phyloP scores from a whole-genome alignment of 2,113 vertebrate genomes.

The Protobothrops flavoviridis region DNA sequence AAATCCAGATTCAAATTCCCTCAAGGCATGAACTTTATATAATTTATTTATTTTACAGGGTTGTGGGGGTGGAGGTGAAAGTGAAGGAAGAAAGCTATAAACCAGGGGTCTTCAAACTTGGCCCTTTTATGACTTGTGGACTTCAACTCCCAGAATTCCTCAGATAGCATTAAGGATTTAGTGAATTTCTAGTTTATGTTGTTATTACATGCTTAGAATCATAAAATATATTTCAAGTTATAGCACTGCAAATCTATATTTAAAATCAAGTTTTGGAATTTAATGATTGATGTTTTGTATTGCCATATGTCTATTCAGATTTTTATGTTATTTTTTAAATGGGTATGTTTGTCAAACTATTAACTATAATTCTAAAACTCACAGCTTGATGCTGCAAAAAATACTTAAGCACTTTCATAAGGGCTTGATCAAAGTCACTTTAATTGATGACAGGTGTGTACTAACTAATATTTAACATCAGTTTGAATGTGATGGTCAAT shows the following conservation, averaged over 20 bases:
- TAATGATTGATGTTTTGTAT: not conserved
- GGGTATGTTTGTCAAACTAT: not conserved
- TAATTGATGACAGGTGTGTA: not conserved
- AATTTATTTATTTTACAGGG: not conserved
- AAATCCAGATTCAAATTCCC: not conserved
- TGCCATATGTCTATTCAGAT: not conserved
- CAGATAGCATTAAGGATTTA: not conserved
- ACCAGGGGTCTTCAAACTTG: no score
- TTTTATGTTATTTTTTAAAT: not conserved
- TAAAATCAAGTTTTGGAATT: conserved; percentile 11
- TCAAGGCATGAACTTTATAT: not conserved
- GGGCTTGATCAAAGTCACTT: not conserved
- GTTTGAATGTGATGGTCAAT: no score
- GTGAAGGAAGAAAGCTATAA: not conserved
- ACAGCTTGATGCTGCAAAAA: not conserved
- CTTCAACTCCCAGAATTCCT: no score
- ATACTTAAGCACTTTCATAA: not conserved
- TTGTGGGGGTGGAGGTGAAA: not conserved
- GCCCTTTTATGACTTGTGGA: no score
- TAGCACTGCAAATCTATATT: not conserved
- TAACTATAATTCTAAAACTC: not conserved
- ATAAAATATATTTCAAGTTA: not conserved
- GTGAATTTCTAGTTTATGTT: not conserved
- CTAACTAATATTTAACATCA: not conserved
- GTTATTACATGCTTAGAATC: not conserved